Evolutionary conservation across 2,797 vertebrate species (phyloP).

Genomic region (Leuciscus waleckii): DNA sequence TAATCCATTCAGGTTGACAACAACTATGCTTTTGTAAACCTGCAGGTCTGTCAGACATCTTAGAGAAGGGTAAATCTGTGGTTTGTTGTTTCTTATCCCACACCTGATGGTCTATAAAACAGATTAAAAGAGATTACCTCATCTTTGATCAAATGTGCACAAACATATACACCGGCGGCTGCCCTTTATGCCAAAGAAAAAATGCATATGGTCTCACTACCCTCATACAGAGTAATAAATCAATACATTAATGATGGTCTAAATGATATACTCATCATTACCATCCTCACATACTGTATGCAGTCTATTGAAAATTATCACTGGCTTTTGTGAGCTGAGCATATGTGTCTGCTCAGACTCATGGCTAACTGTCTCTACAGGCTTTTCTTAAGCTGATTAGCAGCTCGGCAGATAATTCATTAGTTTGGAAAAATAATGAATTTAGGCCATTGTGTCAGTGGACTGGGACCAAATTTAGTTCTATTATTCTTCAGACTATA

Average conservation of each 20-base stretch:
- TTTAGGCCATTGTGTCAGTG: constrained; percentile 32
- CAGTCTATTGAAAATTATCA: neutral
- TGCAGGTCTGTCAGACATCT: constrained; percentile 9
- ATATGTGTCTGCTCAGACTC: constrained; percentile 11
- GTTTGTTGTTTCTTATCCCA: constrained; percentile 10
- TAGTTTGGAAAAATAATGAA: constrained; percentile 22
- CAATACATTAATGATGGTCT: neutral
- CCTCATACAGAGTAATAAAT: constrained; percentile 7
- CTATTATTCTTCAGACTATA: neutral
- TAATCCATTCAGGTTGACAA: constrained; percentile 42
- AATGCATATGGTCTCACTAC: constrained; percentile 12
- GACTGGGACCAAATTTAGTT: neutral
- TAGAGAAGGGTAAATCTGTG: constrained; percentile 12
- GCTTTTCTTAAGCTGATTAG: constrained; percentile 25
- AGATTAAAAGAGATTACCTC: constrained; percentile 36
- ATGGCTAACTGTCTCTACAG: neutral
- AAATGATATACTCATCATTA: neutral
- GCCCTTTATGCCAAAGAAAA: neutral
- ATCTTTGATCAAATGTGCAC: constrained; percentile 12
- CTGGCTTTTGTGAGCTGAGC: neutral
- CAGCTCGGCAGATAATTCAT: constrained; percentile 40
- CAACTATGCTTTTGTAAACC: constrained; percentile 23
- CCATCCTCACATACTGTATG: neutral
- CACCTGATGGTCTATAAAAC: constrained; percentile 4
- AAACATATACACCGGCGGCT: neutral